These are phyloP conservation scores for Endotricha flammealis DNA, from an alignment of 2,888 invertebrate genomes.

Conservation along the genomic window DNA sequence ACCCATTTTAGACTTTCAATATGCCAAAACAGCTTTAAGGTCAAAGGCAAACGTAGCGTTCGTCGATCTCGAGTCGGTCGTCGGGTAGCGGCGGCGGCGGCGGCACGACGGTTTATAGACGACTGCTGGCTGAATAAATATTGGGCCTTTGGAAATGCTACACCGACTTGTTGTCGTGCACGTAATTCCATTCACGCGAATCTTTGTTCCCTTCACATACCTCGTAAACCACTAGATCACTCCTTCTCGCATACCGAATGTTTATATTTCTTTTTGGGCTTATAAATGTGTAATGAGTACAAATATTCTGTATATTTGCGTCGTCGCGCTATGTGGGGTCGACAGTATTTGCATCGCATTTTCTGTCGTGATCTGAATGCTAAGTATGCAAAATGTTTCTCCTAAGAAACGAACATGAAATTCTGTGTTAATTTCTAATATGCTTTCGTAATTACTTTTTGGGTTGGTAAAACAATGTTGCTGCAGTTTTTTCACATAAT, in stretches of 20 bases:
- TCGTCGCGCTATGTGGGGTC: background rate
- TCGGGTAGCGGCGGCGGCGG: background rate
- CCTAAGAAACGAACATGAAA: no score
- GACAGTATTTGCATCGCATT: conserved; percentile 11
- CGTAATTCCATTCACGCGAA: conserved; percentile 18
- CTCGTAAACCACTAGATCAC: background rate
- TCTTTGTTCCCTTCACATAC: conserved; percentile 11
- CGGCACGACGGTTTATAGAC: background rate
- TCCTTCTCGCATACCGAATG: conserved; percentile 8
- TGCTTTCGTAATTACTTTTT: no score
- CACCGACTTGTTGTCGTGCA: conserved; percentile 1
- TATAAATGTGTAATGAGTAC: conserved; percentile 6
- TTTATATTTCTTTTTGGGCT: conserved; percentile 16
- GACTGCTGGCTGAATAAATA: conserved; percentile 20
- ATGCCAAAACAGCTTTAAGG: conserved; percentile 3
- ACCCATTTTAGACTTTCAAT: no score
- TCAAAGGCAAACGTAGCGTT: background rate
- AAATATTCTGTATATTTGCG: conserved; percentile 14
- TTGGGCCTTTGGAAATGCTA: conserved; percentile 17
- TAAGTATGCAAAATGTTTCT: conserved; percentile 2
- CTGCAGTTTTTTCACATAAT: no score
- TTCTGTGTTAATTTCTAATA: no score
- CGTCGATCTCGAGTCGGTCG: background rate
- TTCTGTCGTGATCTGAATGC: conserved; percentile 10
- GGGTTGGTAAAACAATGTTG: no score